Percentiles rank a stretch among this genome's conserved stretches.
Evolutionary conservation across 2,113 vertebrate species (phyloP).

Genomic region (Eretmochelys imbricata): DNA sequence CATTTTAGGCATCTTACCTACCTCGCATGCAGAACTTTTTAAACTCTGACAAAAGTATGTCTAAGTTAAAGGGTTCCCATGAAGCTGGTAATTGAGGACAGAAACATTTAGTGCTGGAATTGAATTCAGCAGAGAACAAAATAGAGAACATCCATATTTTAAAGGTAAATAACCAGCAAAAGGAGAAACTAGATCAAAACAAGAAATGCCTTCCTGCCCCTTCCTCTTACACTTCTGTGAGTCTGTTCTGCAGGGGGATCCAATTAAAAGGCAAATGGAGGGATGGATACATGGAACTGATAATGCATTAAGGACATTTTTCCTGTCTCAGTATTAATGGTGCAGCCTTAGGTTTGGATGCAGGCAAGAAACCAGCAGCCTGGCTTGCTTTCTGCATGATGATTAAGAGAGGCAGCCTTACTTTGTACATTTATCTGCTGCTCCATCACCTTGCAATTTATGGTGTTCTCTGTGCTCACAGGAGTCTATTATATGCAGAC

Average conservation of each 20-base stretch:
- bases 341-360: background rate
- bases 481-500: conserved; percentile 61
- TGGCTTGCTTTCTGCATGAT: conserved; percentile 13
- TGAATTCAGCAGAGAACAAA: background rate
- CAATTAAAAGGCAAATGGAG: conserved; percentile 8
- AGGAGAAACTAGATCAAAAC: background rate
- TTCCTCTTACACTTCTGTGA: background rate
- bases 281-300: background rate
- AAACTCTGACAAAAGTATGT: background rate
- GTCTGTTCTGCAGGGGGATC: background rate
- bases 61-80: background rate
- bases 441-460: conserved; percentile 3
- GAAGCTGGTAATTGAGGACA: background rate
- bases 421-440: conserved; percentile 1
- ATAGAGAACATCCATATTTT: background rate
- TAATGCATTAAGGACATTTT: background rate
- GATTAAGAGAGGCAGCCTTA: conserved; percentile 17
- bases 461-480: background rate
- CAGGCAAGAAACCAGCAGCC: background rate
- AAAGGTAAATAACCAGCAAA: background rate
- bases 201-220: background rate
- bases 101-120: background rate
- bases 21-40: background rate
- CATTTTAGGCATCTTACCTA: background rate
- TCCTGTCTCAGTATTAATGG: background rate